A percentile compares a stretch with the other conserved stretches of the same genome.
Conservation (phyloP, 2,113 vertebrate genomes). For the Vombatus ursinus region DNA sequence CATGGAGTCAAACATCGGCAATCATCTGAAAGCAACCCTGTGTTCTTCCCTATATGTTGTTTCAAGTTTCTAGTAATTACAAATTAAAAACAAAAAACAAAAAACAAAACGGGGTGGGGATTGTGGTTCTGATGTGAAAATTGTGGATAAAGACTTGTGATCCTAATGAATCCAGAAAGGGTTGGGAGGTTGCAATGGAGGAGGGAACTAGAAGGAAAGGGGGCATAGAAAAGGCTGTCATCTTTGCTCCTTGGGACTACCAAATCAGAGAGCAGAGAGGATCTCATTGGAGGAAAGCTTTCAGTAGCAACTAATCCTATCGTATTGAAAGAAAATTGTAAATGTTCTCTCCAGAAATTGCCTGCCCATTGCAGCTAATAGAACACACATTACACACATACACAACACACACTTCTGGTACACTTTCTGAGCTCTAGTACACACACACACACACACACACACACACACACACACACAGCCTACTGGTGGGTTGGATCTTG, state of each 20-base stretch:
- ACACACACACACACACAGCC: conserved; percentile 10
- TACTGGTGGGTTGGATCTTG: conserved; percentile 53
- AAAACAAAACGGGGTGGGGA: neutral
- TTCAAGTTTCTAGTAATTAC: conserved; percentile 25
- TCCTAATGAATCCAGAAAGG: conserved; percentile 55
- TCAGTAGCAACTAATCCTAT: conserved; percentile 81
- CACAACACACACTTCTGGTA: conserved; percentile 1
- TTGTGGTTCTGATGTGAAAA: conserved; percentile 64
- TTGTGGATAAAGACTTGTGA: conserved; percentile 75
- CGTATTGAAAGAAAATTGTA: conserved; percentile 83
- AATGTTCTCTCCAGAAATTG: conserved; percentile 81
- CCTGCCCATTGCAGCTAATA: conserved; percentile 81
- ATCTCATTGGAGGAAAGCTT: conserved; percentile 85
- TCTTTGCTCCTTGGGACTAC: conserved; percentile 81
- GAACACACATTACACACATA: conserved; percentile 60
- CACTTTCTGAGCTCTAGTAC: neutral
- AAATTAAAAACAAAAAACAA: neutral
- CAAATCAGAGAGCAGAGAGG: conserved; percentile 83
- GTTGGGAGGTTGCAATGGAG: conserved; percentile 34
- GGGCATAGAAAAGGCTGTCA: conserved; percentile 80
- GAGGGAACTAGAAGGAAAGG: conserved; percentile 63
- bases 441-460: neutral
- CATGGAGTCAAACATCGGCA: neutral
- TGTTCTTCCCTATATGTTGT: fast-evolving
- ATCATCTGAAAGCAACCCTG: conserved; percentile 56